phyloP scores from a whole-genome alignment of 2,113 vertebrate genomes.

The Patagioenas fasciata region DNA sequence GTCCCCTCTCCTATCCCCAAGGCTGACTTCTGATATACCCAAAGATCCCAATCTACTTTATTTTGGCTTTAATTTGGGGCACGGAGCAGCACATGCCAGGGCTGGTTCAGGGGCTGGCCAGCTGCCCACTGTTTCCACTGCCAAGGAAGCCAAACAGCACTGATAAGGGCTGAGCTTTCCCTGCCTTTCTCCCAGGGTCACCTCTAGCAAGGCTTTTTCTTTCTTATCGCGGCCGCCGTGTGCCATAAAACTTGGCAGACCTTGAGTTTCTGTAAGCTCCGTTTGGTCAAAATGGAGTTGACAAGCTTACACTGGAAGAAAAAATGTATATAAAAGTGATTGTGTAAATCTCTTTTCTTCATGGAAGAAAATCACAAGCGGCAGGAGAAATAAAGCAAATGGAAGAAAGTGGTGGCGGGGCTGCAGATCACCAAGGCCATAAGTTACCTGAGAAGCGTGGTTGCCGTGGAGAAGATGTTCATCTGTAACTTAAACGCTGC shows the following conservation, averaged over 20 bases:
- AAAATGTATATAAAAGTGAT: background rate
- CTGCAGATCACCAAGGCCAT: background rate
- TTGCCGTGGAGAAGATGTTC: background rate
- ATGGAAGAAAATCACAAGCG: background rate
- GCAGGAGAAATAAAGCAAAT: background rate
- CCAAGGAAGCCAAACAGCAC: background rate
- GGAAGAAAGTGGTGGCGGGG: background rate
- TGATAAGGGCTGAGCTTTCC: background rate
- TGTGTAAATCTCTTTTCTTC: background rate
- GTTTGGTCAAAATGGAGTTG: background rate
- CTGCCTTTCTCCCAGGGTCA: background rate
- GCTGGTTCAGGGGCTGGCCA: background rate
- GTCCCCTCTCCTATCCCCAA: background rate
- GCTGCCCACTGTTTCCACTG: background rate
- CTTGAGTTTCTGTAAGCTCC: background rate
- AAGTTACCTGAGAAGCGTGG: background rate
- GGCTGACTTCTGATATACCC: background rate
- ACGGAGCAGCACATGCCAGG: background rate
- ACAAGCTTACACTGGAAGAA: fast-evolving
- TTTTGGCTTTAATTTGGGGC: background rate
- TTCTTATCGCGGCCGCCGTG: fast-evolving
- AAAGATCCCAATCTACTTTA: background rate
- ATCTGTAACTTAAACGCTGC: fast-evolving
- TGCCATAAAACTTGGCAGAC: background rate
- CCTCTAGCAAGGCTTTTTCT: background rate